Percentiles rank a stretch among this genome's conserved stretches.
These are phyloP conservation scores for Grammomys surdaster DNA, from an alignment of 2,113 vertebrate genomes.

Conservation along the genomic window DNA sequence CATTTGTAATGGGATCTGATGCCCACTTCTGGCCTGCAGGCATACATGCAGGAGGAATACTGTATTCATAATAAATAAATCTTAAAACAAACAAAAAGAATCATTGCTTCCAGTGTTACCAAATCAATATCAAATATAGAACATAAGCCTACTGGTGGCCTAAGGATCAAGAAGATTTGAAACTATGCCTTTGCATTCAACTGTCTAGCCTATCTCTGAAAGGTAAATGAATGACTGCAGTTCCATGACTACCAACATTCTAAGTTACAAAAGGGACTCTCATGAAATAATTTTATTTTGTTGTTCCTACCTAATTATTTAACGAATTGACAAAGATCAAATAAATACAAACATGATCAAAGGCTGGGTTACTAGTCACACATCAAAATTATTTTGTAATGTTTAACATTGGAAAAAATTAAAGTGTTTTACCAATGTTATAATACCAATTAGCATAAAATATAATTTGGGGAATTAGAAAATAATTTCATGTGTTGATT, in stretches of 20 bases:
- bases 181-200: constrained; percentile 66
- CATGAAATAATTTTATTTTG: constrained; percentile 22
- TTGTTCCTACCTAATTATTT: constrained; percentile 23
- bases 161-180: constrained; percentile 65
- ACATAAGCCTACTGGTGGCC: constrained; percentile 66
- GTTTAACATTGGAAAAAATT: background rate
- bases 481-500: constrained; percentile 48
- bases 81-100: constrained; percentile 13
- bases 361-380: constrained; percentile 1
- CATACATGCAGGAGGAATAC: no score
- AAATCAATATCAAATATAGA: constrained; percentile 79
- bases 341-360: constrained; percentile 42
- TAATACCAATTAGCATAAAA: constrained; percentile 44
- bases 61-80: no score
- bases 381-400: background rate
- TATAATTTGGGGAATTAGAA: constrained; percentile 52
- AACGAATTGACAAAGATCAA: constrained; percentile 13
- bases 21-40: no score
- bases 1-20: no score
- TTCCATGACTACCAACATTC: background rate
- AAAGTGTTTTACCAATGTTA: constrained; percentile 40
- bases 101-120: constrained; percentile 69
- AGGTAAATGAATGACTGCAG: constrained; percentile 18
- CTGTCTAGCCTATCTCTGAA: constrained; percentile 46
- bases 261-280: constrained; percentile 29